Base-by-base conservation (phyloP, 2,888 invertebrate genomes). In the Idaea straminata region DNA sequence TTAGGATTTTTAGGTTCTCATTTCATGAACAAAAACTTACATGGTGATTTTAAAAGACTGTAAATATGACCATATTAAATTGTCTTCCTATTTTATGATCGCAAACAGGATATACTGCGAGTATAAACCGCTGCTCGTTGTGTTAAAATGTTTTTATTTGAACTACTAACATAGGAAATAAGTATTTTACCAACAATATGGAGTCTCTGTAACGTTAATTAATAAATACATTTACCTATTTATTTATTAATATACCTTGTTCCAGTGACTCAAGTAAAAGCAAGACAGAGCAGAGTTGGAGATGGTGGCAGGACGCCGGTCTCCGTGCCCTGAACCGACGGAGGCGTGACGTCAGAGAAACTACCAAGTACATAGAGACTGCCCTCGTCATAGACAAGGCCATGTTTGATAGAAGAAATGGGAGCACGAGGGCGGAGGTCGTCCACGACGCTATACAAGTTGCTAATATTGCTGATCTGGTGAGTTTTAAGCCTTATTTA, bases 391-490 rank as follows among this genome's bases (percentile, higher is more conserved):
- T 98, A 78, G 99, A 99, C 94, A 97, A 98, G 90, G 97, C 98
- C 61, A 98, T 99, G 98, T 98, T 98, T 87, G 98, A 98, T 81
- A 96, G 96, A 81, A 94, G 98, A 68, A 98, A 98, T 87, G 97
- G 97, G 71, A 97, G 97, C 88, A 97, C 97, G 64, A 92, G 98
- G 72, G 95, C 96, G 15, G 96, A 97, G 85, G 97, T 98, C 74
- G 96, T 99, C 77, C 97, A 98, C 86, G 99, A 99, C 88, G 97
- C 98, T 73, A 97, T 99, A 86, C 98, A 98, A 94, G 98, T 98
- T 76, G 98, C 98, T 75, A 99, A 99, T 91, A 98, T 99, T 85
- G 98, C 99, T 69, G 99, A 99, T 94, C 93, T 98, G 95, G 98
- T 98, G 83, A 95, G 96, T 94, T 47, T 3, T 47, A 47, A 25